Evolutionary conservation across 2,888 invertebrate genomes (phyloP), one percentile per base, ranked within the genome.

Genomic region (Tetrapedia diversipes): DNA sequence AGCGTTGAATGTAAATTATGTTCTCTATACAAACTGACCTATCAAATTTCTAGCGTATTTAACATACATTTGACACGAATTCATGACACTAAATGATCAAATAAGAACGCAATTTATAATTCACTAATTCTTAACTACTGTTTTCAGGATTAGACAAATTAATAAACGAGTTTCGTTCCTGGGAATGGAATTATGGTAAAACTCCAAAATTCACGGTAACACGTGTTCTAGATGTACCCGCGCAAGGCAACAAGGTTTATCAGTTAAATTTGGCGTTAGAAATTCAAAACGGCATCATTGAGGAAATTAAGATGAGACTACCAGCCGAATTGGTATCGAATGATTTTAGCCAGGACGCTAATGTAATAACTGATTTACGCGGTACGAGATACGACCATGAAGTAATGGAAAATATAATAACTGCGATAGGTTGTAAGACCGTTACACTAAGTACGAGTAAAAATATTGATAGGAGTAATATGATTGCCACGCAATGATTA

Each of bases 161-260:
- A 70, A 94, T 94, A 69, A 93, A 94, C 45, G 94, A 95, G 77
- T 94, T 97, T 61, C 92, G 93, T 80, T 95, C 95, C 32, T 98
- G 98, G 97, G 95, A 97, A 72, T 98, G 98, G 98, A 95, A 95
- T 78, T 96, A 94, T 90, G 98, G 98, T 1, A 95, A 95, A 90
- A 97, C 98, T 0, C 98, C 98, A 0, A 94, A 95, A 81, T 98
- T 98, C 91, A 94, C 94, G 0, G 95, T 97, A 22, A 94, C 94
- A 73, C 94, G 95, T 41, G 92, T 94, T 0, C 94, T 96, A 89
- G 93, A 94, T 6, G 93, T 95, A 3, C 94, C 95, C 0, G 89
- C 91, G 0, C 70, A 67, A 3, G 84, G 87, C 14, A 84, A 82
- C 22, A 76, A 82, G 34, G 71, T 91, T 91, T 77, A 94, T 81